A percentile compares a stretch with the other conserved stretches of the same genome.
Evolutionary conservation across 2,113 vertebrate genomes (phyloP).

Genomic region (Lota lota): DNA sequence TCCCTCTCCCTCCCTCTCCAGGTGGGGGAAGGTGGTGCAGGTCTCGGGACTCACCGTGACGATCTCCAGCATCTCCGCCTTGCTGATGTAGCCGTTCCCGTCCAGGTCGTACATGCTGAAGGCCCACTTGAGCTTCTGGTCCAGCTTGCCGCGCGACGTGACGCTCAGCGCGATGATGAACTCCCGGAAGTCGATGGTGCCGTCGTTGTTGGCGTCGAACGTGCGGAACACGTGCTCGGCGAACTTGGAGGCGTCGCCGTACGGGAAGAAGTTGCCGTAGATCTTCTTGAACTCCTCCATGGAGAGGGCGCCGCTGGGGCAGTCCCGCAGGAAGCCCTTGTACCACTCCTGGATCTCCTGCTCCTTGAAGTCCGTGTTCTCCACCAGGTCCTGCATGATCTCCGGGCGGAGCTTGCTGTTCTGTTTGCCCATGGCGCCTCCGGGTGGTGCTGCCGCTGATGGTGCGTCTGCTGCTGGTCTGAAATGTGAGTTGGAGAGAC

Average conservation of each 20-base stretch:
- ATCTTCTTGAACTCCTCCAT: constrained; percentile 99
- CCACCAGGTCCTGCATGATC: constrained; percentile 97
- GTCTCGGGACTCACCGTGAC: constrained; percentile 80
- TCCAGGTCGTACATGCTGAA: constrained; percentile 99
- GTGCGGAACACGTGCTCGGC: constrained; percentile 98
- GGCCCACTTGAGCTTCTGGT: constrained; percentile 99
- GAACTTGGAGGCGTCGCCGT: constrained; percentile 97
- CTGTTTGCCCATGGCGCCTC: constrained; percentile 90
- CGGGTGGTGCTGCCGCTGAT: constrained; percentile 35
- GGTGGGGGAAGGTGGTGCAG: not conserved
- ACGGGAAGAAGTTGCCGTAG: constrained; percentile 99
- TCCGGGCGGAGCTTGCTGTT: constrained; percentile 99
- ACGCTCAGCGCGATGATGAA: constrained; percentile 98
- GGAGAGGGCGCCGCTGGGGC: constrained; percentile 93
- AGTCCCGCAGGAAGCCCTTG: constrained; percentile 98
- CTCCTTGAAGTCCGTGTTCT: constrained; percentile 98
- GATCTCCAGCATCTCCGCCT: constrained; percentile 97
- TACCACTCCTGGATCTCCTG: constrained; percentile 99
- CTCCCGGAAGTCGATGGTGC: constrained; percentile 98
- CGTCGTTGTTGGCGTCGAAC: constrained; percentile 94
- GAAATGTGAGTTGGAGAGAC: constrained; percentile 3
- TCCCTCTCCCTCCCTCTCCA: not conserved
- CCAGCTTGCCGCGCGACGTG: constrained; percentile 91
- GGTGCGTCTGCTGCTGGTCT: constrained; percentile 28
- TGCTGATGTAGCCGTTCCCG: constrained; percentile 98